These are phyloP conservation scores for Gorilla gorilla DNA, from an alignment of 2,113 vertebrate species.

Conservation along the genomic window DNA sequence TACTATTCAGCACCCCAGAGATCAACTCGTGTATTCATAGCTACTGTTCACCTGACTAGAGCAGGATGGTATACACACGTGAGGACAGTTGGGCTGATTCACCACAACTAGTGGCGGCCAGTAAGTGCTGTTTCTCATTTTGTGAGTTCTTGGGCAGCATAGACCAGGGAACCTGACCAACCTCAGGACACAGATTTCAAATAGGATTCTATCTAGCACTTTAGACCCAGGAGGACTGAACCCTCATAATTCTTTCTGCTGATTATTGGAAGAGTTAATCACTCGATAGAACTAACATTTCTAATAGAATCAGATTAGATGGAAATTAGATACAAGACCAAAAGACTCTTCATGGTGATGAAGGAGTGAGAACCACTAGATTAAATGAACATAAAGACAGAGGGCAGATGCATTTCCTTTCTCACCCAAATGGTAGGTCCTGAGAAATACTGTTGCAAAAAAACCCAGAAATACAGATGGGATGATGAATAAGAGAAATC, in stretches of 20 bases:
- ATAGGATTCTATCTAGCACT: background rate
- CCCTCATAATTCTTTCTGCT: background rate
- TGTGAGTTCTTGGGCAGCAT: background rate
- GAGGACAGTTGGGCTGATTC: background rate
- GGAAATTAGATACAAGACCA: background rate
- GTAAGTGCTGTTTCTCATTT: background rate
- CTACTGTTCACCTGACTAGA: background rate
- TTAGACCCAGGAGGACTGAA: background rate
- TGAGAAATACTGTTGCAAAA: background rate
- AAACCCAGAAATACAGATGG: background rate
- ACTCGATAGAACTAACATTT: slow-evolving; percentile 7
- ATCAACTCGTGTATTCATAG: background rate
- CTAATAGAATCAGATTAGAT: background rate
- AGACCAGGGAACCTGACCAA: background rate
- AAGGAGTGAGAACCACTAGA: background rate
- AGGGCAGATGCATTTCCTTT: background rate
- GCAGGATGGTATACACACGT: no score
- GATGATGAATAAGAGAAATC: background rate
- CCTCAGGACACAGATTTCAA: background rate
- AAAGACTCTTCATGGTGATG: background rate
- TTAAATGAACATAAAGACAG: background rate
- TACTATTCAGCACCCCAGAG: background rate
- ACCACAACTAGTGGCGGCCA: no score
- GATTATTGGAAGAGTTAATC: background rate
- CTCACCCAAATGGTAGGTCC: background rate